Base-by-base conservation (phyloP, 2,888 invertebrate genomes). In the Lathronympha strigana region DNA sequence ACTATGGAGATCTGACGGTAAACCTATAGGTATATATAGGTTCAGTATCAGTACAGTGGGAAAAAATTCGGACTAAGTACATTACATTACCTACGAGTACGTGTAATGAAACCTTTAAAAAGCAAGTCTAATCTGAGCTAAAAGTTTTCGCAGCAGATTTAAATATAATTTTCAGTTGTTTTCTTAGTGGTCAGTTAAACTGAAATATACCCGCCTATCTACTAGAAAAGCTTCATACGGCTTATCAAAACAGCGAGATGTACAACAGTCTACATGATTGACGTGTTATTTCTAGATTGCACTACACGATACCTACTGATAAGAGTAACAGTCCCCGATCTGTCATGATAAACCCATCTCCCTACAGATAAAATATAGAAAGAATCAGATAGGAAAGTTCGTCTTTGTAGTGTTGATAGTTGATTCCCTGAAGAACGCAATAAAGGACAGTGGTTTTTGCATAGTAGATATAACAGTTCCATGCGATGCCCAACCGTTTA, bases 231-330 rank as follows among this genome's bases (percentile, higher is more conserved):
- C 25, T 36, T 21, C 9, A 40, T 17, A n/a, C 15, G 21, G 15
- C 28, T 45, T 55, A 67, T 66, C 55, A 45, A n/a, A 50, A 50
- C 17, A 51, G 54, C 45, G 67, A 73, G 71, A 73, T 76, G 75
- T 73, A 62, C 71, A 66, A 66, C 73, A 73, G 72, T 75, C 77
- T 67, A 69, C 64, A 76, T 85, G 90, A 88, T 84, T 89, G 90
- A 87, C 90, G 81, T 86, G 86, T 82, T 84, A 83, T 84, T 84
- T 74, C 71, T 71, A 87, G 84, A 87, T 84, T 75, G 77, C 57
- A 68, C 67, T 68, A 47, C 47, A 47, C n/a, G 47, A 47, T 47
- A 47, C 40, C 17, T 15, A 73, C 72, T 76, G 77, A 80, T 77
- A 80, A 77, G 21, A 76, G 74, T 75, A 76, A 80, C 78, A 82